A percentile compares a stretch with the other conserved stretches of the same genome.
Evolutionary conservation across 2,888 invertebrate species (phyloP).

Genomic region (Megaustenia siamemsis): DNA sequence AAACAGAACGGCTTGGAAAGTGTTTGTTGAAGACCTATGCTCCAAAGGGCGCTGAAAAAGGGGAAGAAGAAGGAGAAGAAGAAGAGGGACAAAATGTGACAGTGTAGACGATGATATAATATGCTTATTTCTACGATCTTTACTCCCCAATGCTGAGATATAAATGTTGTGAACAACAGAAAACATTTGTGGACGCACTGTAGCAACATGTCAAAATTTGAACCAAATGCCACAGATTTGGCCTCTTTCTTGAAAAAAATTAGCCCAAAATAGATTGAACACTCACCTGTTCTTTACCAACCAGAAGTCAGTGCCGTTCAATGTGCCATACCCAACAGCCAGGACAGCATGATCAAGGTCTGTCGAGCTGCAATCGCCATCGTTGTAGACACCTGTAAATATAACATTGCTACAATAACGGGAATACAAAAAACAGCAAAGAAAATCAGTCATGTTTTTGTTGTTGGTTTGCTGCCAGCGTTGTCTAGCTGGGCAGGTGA

Average conservation of each 20-base stretch:
- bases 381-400: slow-evolving; percentile 4
- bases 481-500: too few relatives aligned
- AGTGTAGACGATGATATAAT: too few relatives aligned
- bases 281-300: slow-evolving; percentile 19
- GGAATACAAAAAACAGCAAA: too few relatives aligned
- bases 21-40: too few relatives aligned
- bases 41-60: too few relatives aligned
- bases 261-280: not conserved
- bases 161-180: not conserved
- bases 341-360: not conserved
- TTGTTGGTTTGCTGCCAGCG: too few relatives aligned
- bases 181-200: not conserved
- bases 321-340: not conserved
- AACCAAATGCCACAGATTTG: not conserved
- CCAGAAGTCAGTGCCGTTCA: slow-evolving; percentile 6
- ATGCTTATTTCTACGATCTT: not conserved
- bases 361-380: not conserved
- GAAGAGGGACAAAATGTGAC: not conserved
- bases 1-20: too few relatives aligned
- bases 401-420: too few relatives aligned
- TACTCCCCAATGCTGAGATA: not conserved
- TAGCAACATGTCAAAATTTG: not conserved
- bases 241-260: not conserved
- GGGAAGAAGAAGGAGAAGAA: not conserved
- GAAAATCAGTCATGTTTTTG: too few relatives aligned